These are phyloP conservation scores for Nanorana parkeri DNA, from an alignment of 2,113 vertebrate genomes.

Conservation along the genomic window DNA sequence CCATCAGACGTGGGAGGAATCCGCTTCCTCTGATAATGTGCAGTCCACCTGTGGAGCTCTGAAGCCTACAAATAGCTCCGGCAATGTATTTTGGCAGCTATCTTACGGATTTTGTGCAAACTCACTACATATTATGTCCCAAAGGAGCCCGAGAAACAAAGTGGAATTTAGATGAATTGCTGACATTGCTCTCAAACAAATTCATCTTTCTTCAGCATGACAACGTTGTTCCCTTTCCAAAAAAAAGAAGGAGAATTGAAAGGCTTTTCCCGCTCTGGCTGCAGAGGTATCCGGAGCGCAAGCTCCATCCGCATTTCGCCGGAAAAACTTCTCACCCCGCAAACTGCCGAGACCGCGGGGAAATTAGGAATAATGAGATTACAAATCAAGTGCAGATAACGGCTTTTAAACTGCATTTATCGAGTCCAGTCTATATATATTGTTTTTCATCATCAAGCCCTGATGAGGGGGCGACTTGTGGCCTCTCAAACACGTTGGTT, in stretches of 20 bases:
- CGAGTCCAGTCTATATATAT: no score
- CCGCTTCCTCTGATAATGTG: slow-evolving; percentile 34
- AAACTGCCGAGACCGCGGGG: slow-evolving; percentile 1
- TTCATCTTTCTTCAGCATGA: slow-evolving; percentile 47
- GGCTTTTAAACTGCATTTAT: background rate
- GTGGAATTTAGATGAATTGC: slow-evolving; percentile 55
- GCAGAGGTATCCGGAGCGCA: background rate
- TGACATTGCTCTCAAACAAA: slow-evolving; percentile 41
- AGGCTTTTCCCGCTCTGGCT: background rate
- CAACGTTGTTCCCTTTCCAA: slow-evolving; percentile 41
- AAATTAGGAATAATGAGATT: slow-evolving; percentile 45
- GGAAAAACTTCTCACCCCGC: slow-evolving; percentile 13
- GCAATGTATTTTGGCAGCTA: slow-evolving; percentile 50
- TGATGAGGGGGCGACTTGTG: no score
- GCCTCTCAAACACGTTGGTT: no score
- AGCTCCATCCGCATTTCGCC: background rate
- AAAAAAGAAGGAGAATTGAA: slow-evolving; percentile 3
- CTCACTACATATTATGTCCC: slow-evolving; percentile 41
- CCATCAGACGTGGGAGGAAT: slow-evolving; percentile 2
- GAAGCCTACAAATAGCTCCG: slow-evolving; percentile 42
- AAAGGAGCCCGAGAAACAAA: slow-evolving; percentile 35
- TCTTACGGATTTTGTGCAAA: slow-evolving; percentile 49
- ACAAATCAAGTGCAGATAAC: slow-evolving; percentile 36
- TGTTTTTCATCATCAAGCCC: no score
- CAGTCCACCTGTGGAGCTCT: slow-evolving; percentile 23